Base-by-base conservation (phyloP, 2,888 invertebrate species). In the Dasysyrphus albostriatus region DNA sequence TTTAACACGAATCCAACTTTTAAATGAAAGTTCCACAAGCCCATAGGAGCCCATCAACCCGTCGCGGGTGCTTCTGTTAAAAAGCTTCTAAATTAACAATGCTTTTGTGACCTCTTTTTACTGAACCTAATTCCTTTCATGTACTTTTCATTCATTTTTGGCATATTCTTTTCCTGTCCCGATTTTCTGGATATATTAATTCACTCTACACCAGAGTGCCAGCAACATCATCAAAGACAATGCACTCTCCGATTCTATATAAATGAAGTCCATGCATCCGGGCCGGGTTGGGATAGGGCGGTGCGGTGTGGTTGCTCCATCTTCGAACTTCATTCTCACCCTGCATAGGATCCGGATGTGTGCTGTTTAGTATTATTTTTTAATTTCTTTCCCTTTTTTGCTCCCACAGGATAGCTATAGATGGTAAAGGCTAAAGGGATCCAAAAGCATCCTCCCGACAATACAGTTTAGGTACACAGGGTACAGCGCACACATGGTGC, bases 331-430 rank as follows among this genome's bases (percentile, higher is more conserved):
- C 49, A 74, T 67, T 69, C 61, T 56, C 14, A 42, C 34, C 69
- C 19, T 58, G 61, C 79, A 75, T 72, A 24, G 3, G 1, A 63
- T 59, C 14, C 39, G 39, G 24, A 39, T 61, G 75, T 47, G 65
- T 65, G 14, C 70, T 80, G 75, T 80, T 84, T 80, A 80, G 75
- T 32, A 84, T 84, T 84, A 75, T 84, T 84, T 84, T 75, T 80
- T 84, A 80, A 80, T 84, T 79, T 67, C 39, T 75, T 65, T 72
- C 29, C 34, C 32, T 51, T 76, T n/a, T 82, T 42, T 24, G 34
- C 32, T 12, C 67, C 8, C n/a, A 51, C 4, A 39, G 34, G n/a
- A 76, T 8, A 14, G 12, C 47, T 37, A 65, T 6, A 7, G 32
- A 19, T 59, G 59, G 59, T 19, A 10, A 39, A 67, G 37, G 67